These are phyloP conservation scores for Rutilus rutilus DNA, from an alignment of 2,113 vertebrate genomes.

Conservation along the genomic window DNA sequence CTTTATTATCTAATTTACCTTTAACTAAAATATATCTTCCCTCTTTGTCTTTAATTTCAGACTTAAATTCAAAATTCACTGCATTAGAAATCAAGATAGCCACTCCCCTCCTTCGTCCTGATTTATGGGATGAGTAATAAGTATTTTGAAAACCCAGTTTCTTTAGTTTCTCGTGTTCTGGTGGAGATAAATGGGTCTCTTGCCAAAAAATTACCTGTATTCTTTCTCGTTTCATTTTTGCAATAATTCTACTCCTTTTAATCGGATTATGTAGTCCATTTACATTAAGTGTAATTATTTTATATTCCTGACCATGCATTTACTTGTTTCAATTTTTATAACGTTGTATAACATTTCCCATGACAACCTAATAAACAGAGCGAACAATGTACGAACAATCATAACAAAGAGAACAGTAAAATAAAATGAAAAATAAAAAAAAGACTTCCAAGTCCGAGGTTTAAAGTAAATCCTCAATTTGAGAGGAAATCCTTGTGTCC, in stretches of 20 bases:
- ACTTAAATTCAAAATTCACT: background rate
- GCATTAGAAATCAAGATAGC: background rate
- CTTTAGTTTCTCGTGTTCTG: background rate
- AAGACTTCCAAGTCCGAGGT: constrained; percentile 1
- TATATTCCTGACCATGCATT: background rate
- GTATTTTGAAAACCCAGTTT: background rate
- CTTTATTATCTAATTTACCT: background rate
- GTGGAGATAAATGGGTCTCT: background rate
- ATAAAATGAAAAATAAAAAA: no score
- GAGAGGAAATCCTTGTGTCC: background rate
- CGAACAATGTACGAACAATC: background rate
- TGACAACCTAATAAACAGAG: background rate
- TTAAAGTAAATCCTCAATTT: background rate
- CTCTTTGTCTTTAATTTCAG: background rate
- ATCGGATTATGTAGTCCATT: background rate
- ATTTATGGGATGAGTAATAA: background rate
- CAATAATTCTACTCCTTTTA: background rate
- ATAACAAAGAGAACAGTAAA: background rate
- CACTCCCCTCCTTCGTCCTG: background rate
- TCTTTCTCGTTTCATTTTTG: background rate
- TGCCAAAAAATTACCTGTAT: constrained; percentile 1
- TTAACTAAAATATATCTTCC: no score
- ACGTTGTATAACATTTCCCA: background rate
- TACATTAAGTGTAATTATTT: background rate
- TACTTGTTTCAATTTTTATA: background rate